Base-by-base conservation (phyloP, 2,797 vertebrate species). In the Rousettus madagascariensis region DNA sequence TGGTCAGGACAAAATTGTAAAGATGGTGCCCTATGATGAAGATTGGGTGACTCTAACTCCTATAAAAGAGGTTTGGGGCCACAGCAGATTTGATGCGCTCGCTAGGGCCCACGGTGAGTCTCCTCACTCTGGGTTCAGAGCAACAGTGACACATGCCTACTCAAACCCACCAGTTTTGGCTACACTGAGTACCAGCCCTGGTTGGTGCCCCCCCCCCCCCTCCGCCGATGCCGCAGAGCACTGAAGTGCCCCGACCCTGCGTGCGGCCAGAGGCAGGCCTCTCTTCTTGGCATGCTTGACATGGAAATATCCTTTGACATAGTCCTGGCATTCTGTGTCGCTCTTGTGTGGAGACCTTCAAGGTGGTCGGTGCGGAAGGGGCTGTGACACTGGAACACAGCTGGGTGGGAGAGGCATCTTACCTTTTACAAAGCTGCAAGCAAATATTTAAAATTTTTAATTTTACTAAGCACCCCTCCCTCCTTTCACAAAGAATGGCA, bases 191-290 rank as follows among this genome's bases (percentile, higher is more conserved):
- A 38, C 41, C 0, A 0, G 9, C 2, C 3, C 53, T 1, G 11
- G 15, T 65, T 7, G 19, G 7, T 17, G 49, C 49, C 41, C 49
- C 38, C 36, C 49, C 41, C 49, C 38, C 36, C n/a, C 33, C 33
- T 30, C n/a, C 61, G 28, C 22, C 22, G 55, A 65, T 19, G 19
- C 0, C 0, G 10, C 10, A 4, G 12, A 5, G 0, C 5, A 1
- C 7, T 8, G 2, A 0, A 2, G 22, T 6, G 59, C n/a, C 17
- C 33, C 66, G 43, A 46, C 15, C 20, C 24, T 8, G 8, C 26
- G 6, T 0, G 1, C 8, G 1, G 5, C 24, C 16, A 9, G 10
- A 51, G 13, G 33, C 11, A 75, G 10, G 19, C 22, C 4, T 24
- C 17, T 63, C 49, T 7, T 7, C 4, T 57, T 2, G 17, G 12